Evolutionary conservation across 2,113 vertebrate species (phyloP).

Genomic region (Mobula hypostoma): DNA sequence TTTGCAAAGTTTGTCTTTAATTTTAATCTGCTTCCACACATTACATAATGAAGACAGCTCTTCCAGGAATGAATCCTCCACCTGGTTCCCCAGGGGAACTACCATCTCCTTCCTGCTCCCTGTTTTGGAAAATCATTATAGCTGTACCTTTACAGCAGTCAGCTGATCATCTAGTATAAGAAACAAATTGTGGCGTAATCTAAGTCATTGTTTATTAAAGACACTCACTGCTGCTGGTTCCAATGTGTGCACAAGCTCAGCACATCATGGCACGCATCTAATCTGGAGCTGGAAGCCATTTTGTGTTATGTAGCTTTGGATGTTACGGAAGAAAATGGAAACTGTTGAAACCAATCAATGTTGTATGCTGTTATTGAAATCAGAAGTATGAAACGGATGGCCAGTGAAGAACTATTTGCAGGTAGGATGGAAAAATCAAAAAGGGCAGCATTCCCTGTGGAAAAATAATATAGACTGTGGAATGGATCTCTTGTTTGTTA

Average conservation of each 20-base stretch:
- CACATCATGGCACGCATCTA: background rate
- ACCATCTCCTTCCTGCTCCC: background rate
- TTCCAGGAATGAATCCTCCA: background rate
- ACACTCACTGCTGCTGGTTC: background rate
- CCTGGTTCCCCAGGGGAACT: background rate
- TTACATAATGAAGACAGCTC: background rate
- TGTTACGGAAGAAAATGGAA: background rate
- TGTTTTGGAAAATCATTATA: conserved; percentile 26
- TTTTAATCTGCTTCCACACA: background rate
- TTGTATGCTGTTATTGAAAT: background rate
- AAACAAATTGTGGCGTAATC: background rate
- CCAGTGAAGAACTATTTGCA: background rate
- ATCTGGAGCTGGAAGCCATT: background rate
- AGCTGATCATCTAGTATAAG: background rate
- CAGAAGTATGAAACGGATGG: background rate
- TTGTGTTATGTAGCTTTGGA: background rate
- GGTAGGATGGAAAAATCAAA: conserved; percentile 25
- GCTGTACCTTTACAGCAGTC: background rate
- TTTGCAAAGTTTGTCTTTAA: background rate
- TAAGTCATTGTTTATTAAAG: background rate
- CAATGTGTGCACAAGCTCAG: background rate
- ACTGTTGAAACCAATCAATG: background rate
- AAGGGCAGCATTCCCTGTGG: background rate
- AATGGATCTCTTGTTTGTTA: background rate
- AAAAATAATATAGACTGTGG: background rate